Evolutionary conservation across 2,888 invertebrate genomes (phyloP).

Genomic region (Imbricaverruca yamaguchii): DNA sequence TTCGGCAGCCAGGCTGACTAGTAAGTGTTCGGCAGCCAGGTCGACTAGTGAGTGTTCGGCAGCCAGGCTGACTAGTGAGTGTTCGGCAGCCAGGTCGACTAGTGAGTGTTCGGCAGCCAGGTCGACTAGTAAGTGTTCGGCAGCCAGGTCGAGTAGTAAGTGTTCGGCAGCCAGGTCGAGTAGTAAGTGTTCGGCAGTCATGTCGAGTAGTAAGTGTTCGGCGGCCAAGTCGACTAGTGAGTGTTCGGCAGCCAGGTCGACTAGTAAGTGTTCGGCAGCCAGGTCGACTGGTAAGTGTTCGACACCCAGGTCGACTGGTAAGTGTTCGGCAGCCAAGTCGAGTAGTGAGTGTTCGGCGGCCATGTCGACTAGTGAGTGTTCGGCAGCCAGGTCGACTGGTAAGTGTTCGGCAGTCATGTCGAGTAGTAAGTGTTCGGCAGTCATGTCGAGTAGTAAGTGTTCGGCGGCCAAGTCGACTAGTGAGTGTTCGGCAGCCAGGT

Average conservation of each 20-base stretch:
- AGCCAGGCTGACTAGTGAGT: too few relatives aligned
- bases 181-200: too few relatives aligned
- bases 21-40: not conserved
- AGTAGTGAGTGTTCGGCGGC: not conserved
- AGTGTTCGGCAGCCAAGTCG: not conserved
- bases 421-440: not conserved
- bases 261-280: not conserved
- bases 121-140: slow-evolving; percentile 12
- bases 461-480: not conserved
- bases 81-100: not conserved
- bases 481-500: not conserved
- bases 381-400: not conserved
- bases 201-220: too few relatives aligned
- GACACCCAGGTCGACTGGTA: too few relatives aligned
- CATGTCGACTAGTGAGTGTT: slow-evolving; percentile 3
- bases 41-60: slow-evolving; percentile 13
- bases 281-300: slow-evolving; percentile 12
- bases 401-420: too few relatives aligned
- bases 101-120: not conserved
- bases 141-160: too few relatives aligned
- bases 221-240: not conserved
- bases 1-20: not conserved
- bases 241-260: not conserved
- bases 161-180: not conserved
- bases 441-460: not conserved